phyloP scores from a whole-genome alignment of 2,797 vertebrate species.

The Limnodromus scolopaceus region DNA sequence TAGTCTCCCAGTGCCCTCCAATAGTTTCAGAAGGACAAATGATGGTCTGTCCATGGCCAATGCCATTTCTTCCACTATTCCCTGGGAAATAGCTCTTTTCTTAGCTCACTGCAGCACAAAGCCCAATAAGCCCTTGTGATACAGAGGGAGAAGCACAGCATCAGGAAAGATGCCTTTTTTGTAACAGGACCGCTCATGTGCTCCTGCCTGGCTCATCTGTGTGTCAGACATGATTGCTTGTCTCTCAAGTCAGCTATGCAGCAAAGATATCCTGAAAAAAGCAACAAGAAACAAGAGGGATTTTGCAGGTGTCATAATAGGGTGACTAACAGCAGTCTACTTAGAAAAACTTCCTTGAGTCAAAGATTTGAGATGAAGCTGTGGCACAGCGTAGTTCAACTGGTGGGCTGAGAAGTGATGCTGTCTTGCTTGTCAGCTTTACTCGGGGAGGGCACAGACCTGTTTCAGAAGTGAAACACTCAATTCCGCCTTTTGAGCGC shows the following conservation, averaged over 20 bases:
- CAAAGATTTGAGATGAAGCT: background rate
- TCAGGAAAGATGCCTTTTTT: background rate
- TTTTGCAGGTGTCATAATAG: background rate
- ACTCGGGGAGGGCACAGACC: background rate
- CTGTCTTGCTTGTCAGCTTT: background rate
- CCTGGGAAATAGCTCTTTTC: no score
- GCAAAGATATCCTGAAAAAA: background rate
- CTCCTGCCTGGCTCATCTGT: background rate
- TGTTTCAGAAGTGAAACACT: background rate
- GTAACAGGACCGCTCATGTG: background rate
- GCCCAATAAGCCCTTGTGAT: background rate
- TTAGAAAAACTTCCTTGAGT: background rate
- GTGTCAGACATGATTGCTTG: background rate
- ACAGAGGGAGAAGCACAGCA: background rate
- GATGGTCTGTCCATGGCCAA: rapidly evolving
- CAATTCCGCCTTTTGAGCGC: background rate
- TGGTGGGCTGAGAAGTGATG: background rate
- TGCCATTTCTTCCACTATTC: background rate
- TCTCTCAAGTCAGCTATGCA: background rate
- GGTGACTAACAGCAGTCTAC: background rate
- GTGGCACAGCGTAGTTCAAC: background rate
- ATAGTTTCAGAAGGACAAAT: background rate
- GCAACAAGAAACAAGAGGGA: background rate
- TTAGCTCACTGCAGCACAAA: background rate
- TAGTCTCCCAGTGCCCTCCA: background rate